Percentiles rank a stretch among this genome's conserved stretches.
Conservation (phyloP, 2,888 invertebrate species). For the Drosophila antonietae region DNA sequence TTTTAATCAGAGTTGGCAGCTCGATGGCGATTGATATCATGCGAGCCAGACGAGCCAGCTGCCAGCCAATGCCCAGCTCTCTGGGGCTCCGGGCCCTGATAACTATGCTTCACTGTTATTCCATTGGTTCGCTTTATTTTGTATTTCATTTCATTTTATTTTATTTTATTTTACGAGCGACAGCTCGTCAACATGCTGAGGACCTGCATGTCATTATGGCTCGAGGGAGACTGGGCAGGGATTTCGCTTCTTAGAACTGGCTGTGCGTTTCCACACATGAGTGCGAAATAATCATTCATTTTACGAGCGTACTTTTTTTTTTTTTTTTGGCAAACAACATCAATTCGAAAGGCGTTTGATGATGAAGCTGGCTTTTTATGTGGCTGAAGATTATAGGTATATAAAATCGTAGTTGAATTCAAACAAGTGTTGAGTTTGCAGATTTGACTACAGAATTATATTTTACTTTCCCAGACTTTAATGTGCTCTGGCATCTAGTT, state of each 20-base stretch:
- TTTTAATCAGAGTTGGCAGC: conserved; percentile 66
- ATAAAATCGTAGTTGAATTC: conserved; percentile 13
- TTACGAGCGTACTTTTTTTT: conserved; percentile 23
- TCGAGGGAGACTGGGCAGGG: conserved; percentile 24
- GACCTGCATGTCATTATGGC: conserved; percentile 73
- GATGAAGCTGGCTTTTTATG: conserved; percentile 36
- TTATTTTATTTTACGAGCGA: conserved; percentile 44
- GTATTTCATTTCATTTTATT: not conserved
- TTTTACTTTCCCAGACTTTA: not conserved
- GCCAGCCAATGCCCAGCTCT: conserved; percentile 1
- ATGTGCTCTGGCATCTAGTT: not conserved
- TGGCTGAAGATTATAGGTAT: conserved; percentile 8
- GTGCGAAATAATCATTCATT: conserved; percentile 64
- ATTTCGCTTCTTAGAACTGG: conserved; percentile 41
- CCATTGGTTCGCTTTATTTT: conserved; percentile 10
- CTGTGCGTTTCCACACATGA: conserved; percentile 29
- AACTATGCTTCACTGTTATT: conserved; percentile 35
- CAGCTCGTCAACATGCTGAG: conserved; percentile 58
- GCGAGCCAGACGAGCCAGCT: conserved; percentile 25
- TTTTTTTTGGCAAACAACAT: conserved; percentile 26
- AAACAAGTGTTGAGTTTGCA: conserved; percentile 11
- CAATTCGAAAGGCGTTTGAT: conserved; percentile 32
- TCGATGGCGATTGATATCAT: conserved; percentile 57
- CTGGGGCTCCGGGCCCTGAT: conserved; percentile 20
- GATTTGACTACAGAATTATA: not conserved